Evolutionary conservation across 2,888 invertebrate genomes (phyloP).

Genomic region (Halocaridina rubra): DNA sequence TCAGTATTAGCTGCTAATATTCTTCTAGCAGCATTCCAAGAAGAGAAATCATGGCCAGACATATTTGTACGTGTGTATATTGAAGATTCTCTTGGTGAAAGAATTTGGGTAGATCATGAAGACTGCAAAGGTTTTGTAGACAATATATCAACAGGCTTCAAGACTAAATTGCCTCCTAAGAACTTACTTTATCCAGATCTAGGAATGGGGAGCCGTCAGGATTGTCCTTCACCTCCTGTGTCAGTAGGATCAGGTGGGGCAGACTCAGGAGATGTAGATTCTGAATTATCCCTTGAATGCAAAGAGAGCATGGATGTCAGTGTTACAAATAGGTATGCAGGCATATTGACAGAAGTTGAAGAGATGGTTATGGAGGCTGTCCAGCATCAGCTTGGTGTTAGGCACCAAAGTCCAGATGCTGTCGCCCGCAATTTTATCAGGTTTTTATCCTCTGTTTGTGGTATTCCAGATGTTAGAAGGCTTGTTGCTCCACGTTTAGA

Average conservation of each 20-base stretch:
- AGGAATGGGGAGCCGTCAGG: conserved; percentile 59
- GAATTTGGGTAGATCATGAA: conserved; percentile 92
- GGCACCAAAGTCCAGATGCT: conserved; percentile 81
- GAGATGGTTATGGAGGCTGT: conserved; percentile 86
- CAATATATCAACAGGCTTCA: conserved; percentile 88
- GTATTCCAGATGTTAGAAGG: conserved; percentile 85
- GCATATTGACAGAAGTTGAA: conserved; percentile 73
- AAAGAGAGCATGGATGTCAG: conserved; percentile 67
- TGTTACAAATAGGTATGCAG: conserved; percentile 60
- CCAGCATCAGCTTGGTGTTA: conserved; percentile 85
- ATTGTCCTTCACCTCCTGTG: conserved; percentile 63
- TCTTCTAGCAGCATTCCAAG: conserved; percentile 82
- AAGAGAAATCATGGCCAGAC: conserved; percentile 91
- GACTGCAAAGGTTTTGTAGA: conserved; percentile 92
- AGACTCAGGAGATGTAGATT: conserved; percentile 64
- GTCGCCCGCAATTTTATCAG: conserved; percentile 90
- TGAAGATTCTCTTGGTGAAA: conserved; percentile 93
- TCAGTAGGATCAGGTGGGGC: conserved; percentile 52
- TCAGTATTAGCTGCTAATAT: conserved; percentile 87
- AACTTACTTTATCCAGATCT: conserved; percentile 74
- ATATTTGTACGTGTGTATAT: conserved; percentile 91
- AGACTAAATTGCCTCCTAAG: conserved; percentile 81
- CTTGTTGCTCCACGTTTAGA: conserved; percentile 85
- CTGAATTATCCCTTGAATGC: conserved; percentile 66
- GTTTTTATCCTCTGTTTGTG: conserved; percentile 85